Percentiles rank a stretch among this genome's conserved stretches.
Evolutionary conservation across 2,888 invertebrate species (phyloP).

Genomic region (Syrista parreyssii): DNA sequence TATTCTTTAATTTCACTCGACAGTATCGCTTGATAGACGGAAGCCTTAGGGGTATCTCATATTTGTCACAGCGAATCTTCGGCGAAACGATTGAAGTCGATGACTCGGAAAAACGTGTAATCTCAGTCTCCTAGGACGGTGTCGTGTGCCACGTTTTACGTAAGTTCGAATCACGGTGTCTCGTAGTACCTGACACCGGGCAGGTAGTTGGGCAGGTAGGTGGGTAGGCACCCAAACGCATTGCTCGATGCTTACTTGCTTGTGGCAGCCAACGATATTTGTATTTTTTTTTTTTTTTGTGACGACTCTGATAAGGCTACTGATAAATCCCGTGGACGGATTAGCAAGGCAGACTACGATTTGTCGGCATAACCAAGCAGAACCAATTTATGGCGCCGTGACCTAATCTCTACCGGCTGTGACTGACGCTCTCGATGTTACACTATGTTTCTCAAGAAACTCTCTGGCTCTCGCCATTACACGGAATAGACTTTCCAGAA

Average conservation of each 20-base stretch:
- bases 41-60: background rate
- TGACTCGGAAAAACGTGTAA: slow-evolving; percentile 50
- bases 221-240: background rate
- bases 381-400: background rate
- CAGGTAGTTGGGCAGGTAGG: background rate
- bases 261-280: background rate
- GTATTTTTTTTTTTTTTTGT: background rate
- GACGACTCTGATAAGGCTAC: background rate
- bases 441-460: background rate
- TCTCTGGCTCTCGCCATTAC: background rate
- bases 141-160: slow-evolving; percentile 54
- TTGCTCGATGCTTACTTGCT: background rate
- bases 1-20: background rate
- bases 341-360: background rate
- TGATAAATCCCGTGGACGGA: background rate
- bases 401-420: background rate
- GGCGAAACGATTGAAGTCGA: background rate
- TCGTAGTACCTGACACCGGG: background rate
- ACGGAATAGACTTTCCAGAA: background rate
- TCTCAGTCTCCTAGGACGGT: slow-evolving; percentile 51
- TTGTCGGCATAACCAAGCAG: background rate
- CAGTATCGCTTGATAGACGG: background rate
- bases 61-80: background rate
- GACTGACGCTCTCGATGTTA: background rate
- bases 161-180: slow-evolving; percentile 28